Conservation (phyloP, 2,888 invertebrate species). For the Clunio marinus region DNA sequence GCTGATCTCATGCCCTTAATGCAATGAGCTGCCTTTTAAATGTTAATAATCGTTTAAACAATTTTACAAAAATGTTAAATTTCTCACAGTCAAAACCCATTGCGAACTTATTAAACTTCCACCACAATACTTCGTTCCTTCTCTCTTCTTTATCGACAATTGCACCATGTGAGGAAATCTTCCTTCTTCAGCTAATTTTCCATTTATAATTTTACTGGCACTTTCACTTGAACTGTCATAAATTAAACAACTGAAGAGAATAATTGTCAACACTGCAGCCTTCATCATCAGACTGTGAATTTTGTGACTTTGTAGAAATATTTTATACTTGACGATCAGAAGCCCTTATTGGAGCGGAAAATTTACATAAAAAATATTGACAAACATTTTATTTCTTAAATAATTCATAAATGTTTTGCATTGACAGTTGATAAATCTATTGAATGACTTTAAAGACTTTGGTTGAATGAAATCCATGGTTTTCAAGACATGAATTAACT, state of each 20-base stretch:
- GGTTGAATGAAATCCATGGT: slow-evolving; percentile 53
- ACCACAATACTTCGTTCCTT: slow-evolving; percentile 6
- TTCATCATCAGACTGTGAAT: not conserved
- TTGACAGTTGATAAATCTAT: no score
- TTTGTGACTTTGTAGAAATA: not conserved
- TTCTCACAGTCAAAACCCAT: slow-evolving; percentile 25
- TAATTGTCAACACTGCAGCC: no score
- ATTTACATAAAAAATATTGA: not conserved
- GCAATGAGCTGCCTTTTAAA: slow-evolving; percentile 20
- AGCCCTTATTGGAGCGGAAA: no score
- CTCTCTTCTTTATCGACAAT: slow-evolving; percentile 1
- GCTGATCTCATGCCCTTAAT: slow-evolving; percentile 8
- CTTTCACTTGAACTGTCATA: not conserved
- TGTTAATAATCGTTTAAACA: not conserved
- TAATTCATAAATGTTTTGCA: not conserved
- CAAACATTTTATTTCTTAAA: not conserved
- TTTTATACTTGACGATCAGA: no score
- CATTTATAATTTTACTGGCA: slow-evolving; percentile 18
- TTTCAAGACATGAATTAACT: slow-evolving; percentile 53
- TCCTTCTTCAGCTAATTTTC: not conserved
- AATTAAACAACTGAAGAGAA: not conserved
- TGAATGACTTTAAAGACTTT: not conserved
- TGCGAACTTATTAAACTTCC: slow-evolving; percentile 12
- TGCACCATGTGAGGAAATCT: slow-evolving; percentile 30
- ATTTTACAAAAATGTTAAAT: not conserved